Evolutionary conservation across 1,140 invertebrate species (phyloP).

Genomic region (Sarcophaga bullata): DNA sequence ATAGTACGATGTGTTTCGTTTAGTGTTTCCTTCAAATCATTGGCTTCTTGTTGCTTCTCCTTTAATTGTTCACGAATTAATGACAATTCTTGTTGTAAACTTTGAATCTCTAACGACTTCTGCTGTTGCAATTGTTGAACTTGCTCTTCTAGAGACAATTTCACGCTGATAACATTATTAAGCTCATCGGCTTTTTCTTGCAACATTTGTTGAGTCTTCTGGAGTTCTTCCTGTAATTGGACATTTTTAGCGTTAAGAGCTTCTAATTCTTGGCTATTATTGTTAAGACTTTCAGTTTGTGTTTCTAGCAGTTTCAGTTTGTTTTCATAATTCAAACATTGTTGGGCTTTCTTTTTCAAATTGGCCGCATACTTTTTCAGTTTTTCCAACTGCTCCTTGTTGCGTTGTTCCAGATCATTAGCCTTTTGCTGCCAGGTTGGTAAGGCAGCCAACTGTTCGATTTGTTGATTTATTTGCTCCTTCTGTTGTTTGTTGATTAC

Average conservation of each 20-base stretch:
- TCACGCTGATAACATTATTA: not conserved
- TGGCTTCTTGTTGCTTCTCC: not conserved
- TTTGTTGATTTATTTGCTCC: constrained; percentile 56
- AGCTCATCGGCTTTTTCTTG: not conserved
- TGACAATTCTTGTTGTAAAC: not conserved
- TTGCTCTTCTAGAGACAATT: not conserved
- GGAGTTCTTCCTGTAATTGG: not conserved
- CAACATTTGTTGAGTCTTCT: not conserved
- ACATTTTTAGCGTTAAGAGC: not conserved
- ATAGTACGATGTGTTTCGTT: not conserved
- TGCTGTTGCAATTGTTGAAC: not conserved
- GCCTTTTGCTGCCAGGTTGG: constrained; percentile 47
- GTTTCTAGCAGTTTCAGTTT: constrained; percentile 60
- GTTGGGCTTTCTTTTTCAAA: constrained; percentile 76
- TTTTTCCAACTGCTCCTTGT: constrained; percentile 72
- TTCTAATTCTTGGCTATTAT: not conserved
- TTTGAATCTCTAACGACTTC: not conserved
- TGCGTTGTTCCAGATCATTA: constrained; percentile 65
- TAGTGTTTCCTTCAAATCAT: not conserved
- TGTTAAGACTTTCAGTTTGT: constrained; percentile 2
- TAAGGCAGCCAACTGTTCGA: constrained; percentile 53
- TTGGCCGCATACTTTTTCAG: constrained; percentile 80
- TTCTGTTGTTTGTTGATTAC: constrained; percentile 32
- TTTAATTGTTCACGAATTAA: not conserved
- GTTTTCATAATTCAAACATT: constrained; percentile 74